These are phyloP conservation scores for Allacma fusca DNA, from an alignment of 2,888 invertebrate genomes.

Conservation along the genomic window DNA sequence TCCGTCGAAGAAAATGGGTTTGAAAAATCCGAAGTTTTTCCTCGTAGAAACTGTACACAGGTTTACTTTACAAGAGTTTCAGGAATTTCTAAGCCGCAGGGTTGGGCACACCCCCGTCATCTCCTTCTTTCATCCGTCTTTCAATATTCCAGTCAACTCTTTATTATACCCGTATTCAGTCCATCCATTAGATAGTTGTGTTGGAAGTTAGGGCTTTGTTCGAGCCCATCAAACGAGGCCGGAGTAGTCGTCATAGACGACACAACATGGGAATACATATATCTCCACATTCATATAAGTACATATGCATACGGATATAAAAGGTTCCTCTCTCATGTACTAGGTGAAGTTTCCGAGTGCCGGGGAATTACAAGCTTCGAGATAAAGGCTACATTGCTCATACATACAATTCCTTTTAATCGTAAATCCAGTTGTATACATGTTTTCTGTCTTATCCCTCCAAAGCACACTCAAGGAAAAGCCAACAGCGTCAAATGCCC, in stretches of 20 bases:
- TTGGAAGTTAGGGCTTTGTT: background rate
- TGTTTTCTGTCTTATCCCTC: no score
- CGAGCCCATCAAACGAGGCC: background rate
- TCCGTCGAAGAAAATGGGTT: background rate
- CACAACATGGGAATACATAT: no score
- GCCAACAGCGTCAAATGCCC: no score
- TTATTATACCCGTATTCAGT: slow-evolving; percentile 9
- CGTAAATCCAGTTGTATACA: no score
- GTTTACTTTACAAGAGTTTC: background rate
- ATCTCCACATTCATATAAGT: background rate
- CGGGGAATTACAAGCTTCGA: no score
- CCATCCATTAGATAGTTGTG: slow-evolving; percentile 5
- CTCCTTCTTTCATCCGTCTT: slow-evolving; percentile 29
- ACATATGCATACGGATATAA: background rate
- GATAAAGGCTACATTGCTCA: no score
- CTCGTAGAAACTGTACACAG: background rate
- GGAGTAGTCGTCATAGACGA: background rate
- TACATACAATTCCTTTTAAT: no score
- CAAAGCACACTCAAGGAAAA: no score
- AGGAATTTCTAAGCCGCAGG: slow-evolving; percentile 34
- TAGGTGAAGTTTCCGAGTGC: no score
- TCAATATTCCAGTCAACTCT: slow-evolving; percentile 34
- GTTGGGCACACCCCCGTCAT: slow-evolving; percentile 35
- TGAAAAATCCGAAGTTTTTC: slow-evolving; percentile 8
- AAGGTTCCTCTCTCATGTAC: no score